Percentiles rank a stretch among this genome's conserved stretches.
Conservation (phyloP, 2,888 invertebrate species). For the Erynnis tages region DNA sequence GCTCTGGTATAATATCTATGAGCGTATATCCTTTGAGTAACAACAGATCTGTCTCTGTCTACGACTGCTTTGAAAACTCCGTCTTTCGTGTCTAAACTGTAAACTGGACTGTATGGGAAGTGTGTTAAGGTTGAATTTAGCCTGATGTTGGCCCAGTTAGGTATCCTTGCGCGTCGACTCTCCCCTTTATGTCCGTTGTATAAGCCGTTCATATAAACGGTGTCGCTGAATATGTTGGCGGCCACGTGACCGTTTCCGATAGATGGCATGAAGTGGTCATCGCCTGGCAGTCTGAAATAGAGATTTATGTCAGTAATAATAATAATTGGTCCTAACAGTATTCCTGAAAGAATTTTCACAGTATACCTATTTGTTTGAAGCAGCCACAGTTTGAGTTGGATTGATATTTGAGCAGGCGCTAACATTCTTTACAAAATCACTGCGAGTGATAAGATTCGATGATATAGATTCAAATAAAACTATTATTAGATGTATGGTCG, state of each 20-base stretch:
- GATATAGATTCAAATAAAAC: too few relatives aligned
- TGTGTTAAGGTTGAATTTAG: slow-evolving; percentile 70
- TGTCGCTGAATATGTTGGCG: slow-evolving; percentile 80
- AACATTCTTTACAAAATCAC: too few relatives aligned
- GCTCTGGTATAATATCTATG: slow-evolving; percentile 74
- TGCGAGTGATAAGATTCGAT: too few relatives aligned
- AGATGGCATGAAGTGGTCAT: slow-evolving; percentile 81
- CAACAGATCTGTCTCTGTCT: slow-evolving; percentile 69
- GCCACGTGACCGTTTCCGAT: slow-evolving; percentile 83
- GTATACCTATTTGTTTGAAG: too few relatives aligned
- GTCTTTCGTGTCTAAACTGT: slow-evolving; percentile 69
- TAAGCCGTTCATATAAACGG: slow-evolving; percentile 82
- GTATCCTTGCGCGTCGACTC: slow-evolving; percentile 82
- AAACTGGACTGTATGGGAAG: slow-evolving; percentile 59
- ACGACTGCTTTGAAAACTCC: slow-evolving; percentile 73
- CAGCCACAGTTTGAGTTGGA: too few relatives aligned
- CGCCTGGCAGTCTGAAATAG: slow-evolving; percentile 73
- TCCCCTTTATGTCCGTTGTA: slow-evolving; percentile 80
- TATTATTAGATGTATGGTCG: too few relatives aligned
- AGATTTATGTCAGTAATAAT: background rate
- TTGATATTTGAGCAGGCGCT: too few relatives aligned
- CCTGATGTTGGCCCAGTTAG: slow-evolving; percentile 81
- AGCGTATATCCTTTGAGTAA: slow-evolving; percentile 73
- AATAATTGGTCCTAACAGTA: background rate
- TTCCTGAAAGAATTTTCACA: too few relatives aligned